Conservation (phyloP, 2,797 vertebrate genomes). For the Podarcis lilfordi region DNA sequence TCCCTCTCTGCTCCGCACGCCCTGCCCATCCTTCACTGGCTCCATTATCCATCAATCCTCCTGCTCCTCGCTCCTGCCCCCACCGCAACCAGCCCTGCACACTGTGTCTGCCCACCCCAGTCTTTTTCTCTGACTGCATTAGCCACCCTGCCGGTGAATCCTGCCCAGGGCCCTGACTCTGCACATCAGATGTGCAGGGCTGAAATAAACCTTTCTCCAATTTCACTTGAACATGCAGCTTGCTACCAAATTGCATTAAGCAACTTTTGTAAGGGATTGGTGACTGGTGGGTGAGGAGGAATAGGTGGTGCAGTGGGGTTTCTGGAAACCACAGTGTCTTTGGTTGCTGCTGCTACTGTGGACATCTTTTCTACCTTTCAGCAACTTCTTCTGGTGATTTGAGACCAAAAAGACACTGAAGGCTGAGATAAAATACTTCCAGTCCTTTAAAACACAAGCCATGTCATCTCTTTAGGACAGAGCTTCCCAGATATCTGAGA, state of each 20-base stretch:
- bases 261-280: not conserved
- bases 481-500: not conserved
- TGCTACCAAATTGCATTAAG: not conserved
- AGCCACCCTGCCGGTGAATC: not conserved
- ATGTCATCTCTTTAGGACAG: too few species aligned
- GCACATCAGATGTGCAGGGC: not conserved
- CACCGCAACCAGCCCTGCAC: not conserved
- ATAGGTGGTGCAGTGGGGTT: rapidly evolving
- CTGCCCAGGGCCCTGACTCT: not conserved
- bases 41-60: not conserved
- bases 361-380: not conserved
- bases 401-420: not conserved
- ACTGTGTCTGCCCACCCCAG: rapidly evolving
- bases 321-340: not conserved
- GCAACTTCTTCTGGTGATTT: not conserved
- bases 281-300: not conserved
- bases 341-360: not conserved
- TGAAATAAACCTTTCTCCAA: slow-evolving; percentile 1
- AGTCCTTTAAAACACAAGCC: not conserved
- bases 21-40: not conserved
- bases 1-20: not conserved
- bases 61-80: not conserved
- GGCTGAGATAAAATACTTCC: not conserved
- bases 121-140: too few species aligned
- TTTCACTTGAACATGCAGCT: not conserved